phyloP scores from a whole-genome alignment of 2,797 vertebrate species.

The Orientallactaga sibirica region DNA sequence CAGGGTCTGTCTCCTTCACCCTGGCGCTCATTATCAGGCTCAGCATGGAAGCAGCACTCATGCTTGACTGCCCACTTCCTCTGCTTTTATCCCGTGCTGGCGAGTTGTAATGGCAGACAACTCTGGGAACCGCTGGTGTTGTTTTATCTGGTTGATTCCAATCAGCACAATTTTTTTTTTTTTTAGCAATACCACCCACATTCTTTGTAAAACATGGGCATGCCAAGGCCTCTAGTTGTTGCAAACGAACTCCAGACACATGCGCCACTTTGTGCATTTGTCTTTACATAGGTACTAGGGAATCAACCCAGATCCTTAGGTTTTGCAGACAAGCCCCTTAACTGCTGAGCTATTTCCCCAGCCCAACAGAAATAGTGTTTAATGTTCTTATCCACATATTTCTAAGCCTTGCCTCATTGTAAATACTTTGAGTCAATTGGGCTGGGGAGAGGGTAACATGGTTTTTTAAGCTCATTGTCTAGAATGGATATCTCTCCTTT shows the following conservation, averaged over 20 bases:
- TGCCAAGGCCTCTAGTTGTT: too few species aligned
- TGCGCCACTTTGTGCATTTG: too few species aligned
- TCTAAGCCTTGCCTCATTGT: conserved; percentile 23
- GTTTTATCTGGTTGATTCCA: conserved; percentile 4
- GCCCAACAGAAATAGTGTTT: not conserved
- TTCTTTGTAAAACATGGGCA: not conserved
- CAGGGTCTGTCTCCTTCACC: too few species aligned
- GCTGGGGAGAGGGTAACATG: not conserved
- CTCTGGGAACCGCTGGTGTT: not conserved
- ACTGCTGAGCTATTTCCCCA: too few species aligned
- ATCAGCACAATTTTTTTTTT: not conserved
- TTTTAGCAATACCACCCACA: not conserved
- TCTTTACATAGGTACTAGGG: too few species aligned
- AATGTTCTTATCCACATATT: not conserved
- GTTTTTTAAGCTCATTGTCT: not conserved
- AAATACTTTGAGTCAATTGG: not conserved
- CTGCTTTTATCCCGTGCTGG: not conserved
- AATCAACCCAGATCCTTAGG: too few species aligned
- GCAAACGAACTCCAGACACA: too few species aligned
- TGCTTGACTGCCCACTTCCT: too few species aligned
- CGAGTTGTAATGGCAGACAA: conserved; percentile 16
- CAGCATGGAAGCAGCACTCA: too few species aligned
- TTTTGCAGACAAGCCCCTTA: too few species aligned
- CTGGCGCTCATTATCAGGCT: too few species aligned
- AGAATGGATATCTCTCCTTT: not conserved